These are phyloP conservation scores for Cabera pusaria DNA, from an alignment of 2,888 invertebrate species.

Conservation along the genomic window DNA sequence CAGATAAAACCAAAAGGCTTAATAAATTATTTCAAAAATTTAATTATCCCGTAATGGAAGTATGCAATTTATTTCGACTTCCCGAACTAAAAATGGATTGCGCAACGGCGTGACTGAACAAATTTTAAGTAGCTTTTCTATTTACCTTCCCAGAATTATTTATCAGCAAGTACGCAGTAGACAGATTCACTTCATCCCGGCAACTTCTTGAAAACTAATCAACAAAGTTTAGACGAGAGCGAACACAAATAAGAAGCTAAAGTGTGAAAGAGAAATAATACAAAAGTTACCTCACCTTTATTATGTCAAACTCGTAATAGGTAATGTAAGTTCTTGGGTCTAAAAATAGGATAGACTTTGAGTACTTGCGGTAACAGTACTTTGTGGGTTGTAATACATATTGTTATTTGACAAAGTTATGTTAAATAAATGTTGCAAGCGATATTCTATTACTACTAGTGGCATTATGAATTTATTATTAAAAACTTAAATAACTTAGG, in stretches of 20 bases:
- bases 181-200: conserved; percentile 30
- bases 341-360: conserved; percentile 4
- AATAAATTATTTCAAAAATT: conserved; percentile 15
- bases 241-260: conserved; percentile 34
- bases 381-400: too few relatives aligned
- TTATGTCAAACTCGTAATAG: conserved; percentile 26
- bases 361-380: not conserved
- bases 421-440: too few relatives aligned
- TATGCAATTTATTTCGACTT: conserved; percentile 30
- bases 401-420: too few relatives aligned
- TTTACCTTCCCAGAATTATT: conserved; percentile 34
- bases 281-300: conserved; percentile 29
- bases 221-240: conserved; percentile 32
- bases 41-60: conserved; percentile 18
- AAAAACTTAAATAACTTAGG: too few relatives aligned
- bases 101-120: conserved; percentile 31
- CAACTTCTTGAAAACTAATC: conserved; percentile 37
- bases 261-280: conserved; percentile 31
- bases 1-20: conserved; percentile 6
- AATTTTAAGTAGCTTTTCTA: conserved; percentile 34
- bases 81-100: conserved; percentile 34
- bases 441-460: too few relatives aligned
- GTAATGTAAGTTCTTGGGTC: conserved; percentile 16
- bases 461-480: too few relatives aligned
- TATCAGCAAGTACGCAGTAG: conserved; percentile 29